Evolutionary conservation across 1,140 invertebrate species (phyloP).

Genomic region (Drosophila takahashii): DNA sequence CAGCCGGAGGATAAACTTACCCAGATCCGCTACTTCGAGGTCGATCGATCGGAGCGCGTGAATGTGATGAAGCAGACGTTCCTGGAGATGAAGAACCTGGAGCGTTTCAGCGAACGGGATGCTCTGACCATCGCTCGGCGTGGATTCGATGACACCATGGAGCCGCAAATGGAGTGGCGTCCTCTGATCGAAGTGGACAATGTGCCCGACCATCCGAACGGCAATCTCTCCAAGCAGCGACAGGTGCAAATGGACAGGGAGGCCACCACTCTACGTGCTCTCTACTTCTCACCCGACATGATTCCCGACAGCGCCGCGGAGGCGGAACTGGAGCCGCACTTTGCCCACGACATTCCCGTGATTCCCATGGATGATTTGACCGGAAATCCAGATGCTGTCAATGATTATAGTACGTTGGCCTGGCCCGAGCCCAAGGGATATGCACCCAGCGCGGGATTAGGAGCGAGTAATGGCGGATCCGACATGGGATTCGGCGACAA

Average conservation of each 20-base stretch:
- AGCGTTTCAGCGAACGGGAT: slow-evolving; percentile 93
- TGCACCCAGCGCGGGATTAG: slow-evolving; percentile 68
- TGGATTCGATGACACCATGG: slow-evolving; percentile 93
- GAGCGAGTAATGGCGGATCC: neutral
- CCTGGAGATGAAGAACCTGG: slow-evolving; percentile 96
- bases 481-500: slow-evolving; percentile 45
- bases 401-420: slow-evolving; percentile 89
- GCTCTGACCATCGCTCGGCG: slow-evolving; percentile 90
- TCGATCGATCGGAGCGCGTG: slow-evolving; percentile 97
- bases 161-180: slow-evolving; percentile 90
- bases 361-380: slow-evolving; percentile 96
- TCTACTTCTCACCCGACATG: slow-evolving; percentile 94
- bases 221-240: slow-evolving; percentile 93
- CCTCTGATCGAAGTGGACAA: slow-evolving; percentile 89
- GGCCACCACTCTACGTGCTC: slow-evolving; percentile 91
- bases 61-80: slow-evolving; percentile 96
- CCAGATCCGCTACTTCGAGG: slow-evolving; percentile 94
- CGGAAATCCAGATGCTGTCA: slow-evolving; percentile 91
- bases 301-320: slow-evolving; percentile 94
- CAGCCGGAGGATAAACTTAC: slow-evolving; percentile 91
- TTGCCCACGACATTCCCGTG: slow-evolving; percentile 90
- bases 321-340: slow-evolving; percentile 92
- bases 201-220: slow-evolving; percentile 87
- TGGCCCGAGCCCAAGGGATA: slow-evolving; percentile 93
- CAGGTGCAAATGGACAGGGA: slow-evolving; percentile 94